phyloP scores from a whole-genome alignment of 2,888 invertebrate genomes.

The Globia sparganii region DNA sequence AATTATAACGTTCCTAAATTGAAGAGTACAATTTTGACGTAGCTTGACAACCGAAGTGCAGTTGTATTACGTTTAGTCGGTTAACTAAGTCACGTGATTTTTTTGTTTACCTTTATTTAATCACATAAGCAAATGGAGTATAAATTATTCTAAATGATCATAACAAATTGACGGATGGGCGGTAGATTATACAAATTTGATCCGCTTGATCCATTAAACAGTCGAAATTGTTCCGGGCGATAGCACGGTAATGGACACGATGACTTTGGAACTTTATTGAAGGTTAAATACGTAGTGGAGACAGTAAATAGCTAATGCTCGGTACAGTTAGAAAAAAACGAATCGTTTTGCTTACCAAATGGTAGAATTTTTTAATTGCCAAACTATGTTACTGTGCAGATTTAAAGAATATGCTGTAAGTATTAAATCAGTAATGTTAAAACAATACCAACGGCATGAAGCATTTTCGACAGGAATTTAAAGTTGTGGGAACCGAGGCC shows the following conservation, averaged over 20 bases:
- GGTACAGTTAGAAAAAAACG: too few species aligned
- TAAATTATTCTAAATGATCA: background rate
- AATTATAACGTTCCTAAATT: too few species aligned
- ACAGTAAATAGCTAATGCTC: too few species aligned
- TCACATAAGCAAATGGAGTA: too few species aligned
- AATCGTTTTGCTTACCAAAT: too few species aligned
- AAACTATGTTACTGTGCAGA: too few species aligned
- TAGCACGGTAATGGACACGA: constrained; percentile 16
- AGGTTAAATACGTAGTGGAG: constrained; percentile 13
- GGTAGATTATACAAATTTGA: constrained; percentile 11
- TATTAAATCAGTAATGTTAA: background rate
- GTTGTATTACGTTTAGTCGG: too few species aligned
- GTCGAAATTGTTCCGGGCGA: background rate
- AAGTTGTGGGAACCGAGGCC: background rate
- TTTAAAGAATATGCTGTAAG: background rate
- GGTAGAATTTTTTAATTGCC: too few species aligned
- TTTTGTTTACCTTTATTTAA: too few species aligned
- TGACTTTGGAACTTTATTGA: constrained; percentile 20
- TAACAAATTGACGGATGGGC: constrained; percentile 25
- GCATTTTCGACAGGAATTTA: background rate
- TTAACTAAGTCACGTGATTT: too few species aligned
- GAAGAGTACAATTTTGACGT: too few species aligned
- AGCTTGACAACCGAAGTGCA: too few species aligned
- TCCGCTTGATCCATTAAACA: constrained; percentile 14
- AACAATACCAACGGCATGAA: background rate